Evolutionary conservation across 2,888 invertebrate species (phyloP).

Genomic region (Synanthedon andrenaeformis): DNA sequence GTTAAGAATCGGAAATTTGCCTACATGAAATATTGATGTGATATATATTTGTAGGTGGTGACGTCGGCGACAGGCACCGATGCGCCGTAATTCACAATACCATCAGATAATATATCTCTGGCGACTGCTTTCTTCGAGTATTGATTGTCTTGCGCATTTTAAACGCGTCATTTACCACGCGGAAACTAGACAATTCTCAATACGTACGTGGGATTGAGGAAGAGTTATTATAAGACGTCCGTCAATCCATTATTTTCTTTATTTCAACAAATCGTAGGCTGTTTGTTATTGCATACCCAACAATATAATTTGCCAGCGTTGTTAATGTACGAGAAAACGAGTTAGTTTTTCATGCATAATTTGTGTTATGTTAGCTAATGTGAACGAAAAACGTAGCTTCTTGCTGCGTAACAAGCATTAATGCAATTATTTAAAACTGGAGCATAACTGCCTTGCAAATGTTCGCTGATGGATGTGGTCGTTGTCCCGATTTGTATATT

Average conservation of each 20-base stretch:
- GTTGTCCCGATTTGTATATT: slow-evolving; percentile 16
- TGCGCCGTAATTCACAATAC: slow-evolving; percentile 40
- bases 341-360: slow-evolving; percentile 36
- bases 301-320: not conserved
- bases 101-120: slow-evolving; percentile 43
- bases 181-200: slow-evolving; percentile 3
- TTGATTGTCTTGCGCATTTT: slow-evolving; percentile 30
- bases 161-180: slow-evolving; percentile 9
- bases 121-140: slow-evolving; percentile 36
- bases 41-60: slow-evolving; percentile 31
- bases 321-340: not conserved
- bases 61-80: slow-evolving; percentile 47
- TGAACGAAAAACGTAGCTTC: slow-evolving; percentile 30
- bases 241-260: slow-evolving; percentile 1
- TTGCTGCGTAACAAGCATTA: slow-evolving; percentile 45
- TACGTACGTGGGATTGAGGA: slow-evolving; percentile 24
- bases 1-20: not conserved
- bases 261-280: slow-evolving; percentile 12
- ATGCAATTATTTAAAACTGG: slow-evolving; percentile 49
- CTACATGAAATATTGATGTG: slow-evolving; percentile 6
- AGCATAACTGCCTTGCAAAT: slow-evolving; percentile 41
- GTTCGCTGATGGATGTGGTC: slow-evolving; percentile 22
- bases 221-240: slow-evolving; percentile 6
- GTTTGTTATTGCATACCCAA: slow-evolving; percentile 15
- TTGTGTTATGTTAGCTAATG: slow-evolving; percentile 35